A percentile compares a stretch with the other conserved stretches of the same genome.
Conservation (phyloP, 2,888 invertebrate species). For the Aromia moschata region DNA sequence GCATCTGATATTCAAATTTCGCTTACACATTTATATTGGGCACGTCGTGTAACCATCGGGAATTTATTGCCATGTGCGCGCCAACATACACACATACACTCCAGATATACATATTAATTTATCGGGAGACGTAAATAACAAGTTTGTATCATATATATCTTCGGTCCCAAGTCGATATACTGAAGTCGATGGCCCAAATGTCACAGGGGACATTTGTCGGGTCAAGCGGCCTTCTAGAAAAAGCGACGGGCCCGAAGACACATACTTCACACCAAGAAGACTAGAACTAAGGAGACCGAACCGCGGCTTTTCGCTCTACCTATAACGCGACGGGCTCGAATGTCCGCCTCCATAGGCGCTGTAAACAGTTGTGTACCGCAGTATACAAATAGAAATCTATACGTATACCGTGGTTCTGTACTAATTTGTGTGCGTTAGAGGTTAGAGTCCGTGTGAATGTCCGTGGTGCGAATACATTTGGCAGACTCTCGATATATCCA, state of each 20-base stretch:
- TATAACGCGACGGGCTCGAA: no score
- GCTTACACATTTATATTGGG: conserved; percentile 12
- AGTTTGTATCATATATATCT: conserved; percentile 28
- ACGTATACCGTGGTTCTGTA: no score
- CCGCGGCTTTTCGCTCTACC: no score
- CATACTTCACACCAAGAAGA: no score
- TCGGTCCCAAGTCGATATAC: conserved; percentile 21
- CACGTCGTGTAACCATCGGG: conserved; percentile 1
- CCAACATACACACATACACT: conserved; percentile 18
- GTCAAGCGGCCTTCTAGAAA: background rate
- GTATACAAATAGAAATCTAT: no score
- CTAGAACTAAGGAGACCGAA: no score
- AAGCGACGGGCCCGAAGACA: background rate
- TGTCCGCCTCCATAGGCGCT: no score
- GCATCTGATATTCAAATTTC: conserved; percentile 22
- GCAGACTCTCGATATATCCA: no score
- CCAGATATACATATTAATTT: conserved; percentile 30
- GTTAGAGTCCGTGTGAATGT: no score
- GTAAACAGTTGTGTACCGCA: no score
- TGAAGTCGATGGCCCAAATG: conserved; percentile 16
- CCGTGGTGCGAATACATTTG: no score
- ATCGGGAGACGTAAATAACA: conserved; percentile 35
- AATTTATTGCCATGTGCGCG: conserved; percentile 4
- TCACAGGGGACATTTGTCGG: background rate
- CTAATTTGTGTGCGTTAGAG: no score